A percentile compares a stretch with the other conserved stretches of the same genome.
These are phyloP conservation scores for Psephotus haematonotus DNA, from an alignment of 2,113 vertebrate genomes.

Conservation along the genomic window DNA sequence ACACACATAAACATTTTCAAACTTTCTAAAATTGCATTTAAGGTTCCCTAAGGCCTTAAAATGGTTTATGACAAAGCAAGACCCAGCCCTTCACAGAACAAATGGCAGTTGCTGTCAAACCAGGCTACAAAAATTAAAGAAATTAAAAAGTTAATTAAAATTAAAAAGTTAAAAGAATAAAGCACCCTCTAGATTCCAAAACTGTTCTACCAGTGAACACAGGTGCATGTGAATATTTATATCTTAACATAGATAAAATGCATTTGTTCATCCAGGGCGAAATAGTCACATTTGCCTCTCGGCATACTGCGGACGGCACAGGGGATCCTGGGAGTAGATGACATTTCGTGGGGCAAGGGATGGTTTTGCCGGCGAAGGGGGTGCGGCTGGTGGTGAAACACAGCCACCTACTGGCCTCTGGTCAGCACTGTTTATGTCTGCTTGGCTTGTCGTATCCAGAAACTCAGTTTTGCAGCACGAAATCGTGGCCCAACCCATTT, in stretches of 20 bases:
- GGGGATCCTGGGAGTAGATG: background rate
- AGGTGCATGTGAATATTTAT: fast-evolving
- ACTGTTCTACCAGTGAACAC: background rate
- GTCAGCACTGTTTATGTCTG: fast-evolving
- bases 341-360: background rate
- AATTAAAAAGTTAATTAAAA: no score
- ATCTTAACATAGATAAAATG: fast-evolving
- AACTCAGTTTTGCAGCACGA: fast-evolving
- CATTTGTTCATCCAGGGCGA: fast-evolving
- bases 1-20: fast-evolving
- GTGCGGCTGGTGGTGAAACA: background rate
- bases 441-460: fast-evolving
- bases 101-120: background rate
- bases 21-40: background rate
- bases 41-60: background rate
- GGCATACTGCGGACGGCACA: background rate
- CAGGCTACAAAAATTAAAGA: background rate
- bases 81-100: background rate
- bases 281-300: background rate
- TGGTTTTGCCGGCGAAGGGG: fast-evolving
- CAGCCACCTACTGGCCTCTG: slow-evolving; percentile 57
- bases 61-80: background rate
- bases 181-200: background rate
- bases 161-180: background rate
- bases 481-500: background rate